Conservation (phyloP, 1,140 invertebrate genomes). For the Drosophila miranda region DNA sequence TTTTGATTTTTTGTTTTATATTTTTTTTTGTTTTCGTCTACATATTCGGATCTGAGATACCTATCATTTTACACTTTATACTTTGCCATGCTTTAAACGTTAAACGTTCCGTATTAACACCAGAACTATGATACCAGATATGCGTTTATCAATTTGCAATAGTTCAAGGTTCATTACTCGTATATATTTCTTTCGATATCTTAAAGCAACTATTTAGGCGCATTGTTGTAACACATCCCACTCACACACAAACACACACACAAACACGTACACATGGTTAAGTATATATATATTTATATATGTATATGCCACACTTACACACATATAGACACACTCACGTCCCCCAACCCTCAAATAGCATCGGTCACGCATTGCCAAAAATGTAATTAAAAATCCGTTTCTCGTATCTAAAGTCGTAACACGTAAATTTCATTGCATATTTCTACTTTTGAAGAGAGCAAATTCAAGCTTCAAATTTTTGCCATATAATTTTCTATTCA, state of each 20-base stretch:
- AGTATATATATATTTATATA: slow-evolving; percentile 24
- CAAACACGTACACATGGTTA: slow-evolving; percentile 20
- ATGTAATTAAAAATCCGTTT: slow-evolving; percentile 21
- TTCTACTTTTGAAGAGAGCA: slow-evolving; percentile 46
- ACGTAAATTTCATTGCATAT: slow-evolving; percentile 30
- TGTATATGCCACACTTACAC: slow-evolving; percentile 27
- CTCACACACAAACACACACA: slow-evolving; percentile 33
- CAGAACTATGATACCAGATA: slow-evolving; percentile 57
- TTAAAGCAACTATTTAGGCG: slow-evolving; percentile 59
- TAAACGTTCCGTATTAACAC: slow-evolving; percentile 68
- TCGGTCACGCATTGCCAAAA: slow-evolving; percentile 77
- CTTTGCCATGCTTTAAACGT: slow-evolving; percentile 72
- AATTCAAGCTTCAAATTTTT: slow-evolving; percentile 37
- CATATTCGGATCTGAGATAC: slow-evolving; percentile 33
- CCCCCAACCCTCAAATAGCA: slow-evolving; percentile 33
- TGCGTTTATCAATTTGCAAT: slow-evolving; percentile 65
- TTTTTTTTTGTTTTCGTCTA: slow-evolving; percentile 37
- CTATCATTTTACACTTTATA: slow-evolving; percentile 42
- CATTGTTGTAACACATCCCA: slow-evolving; percentile 64
- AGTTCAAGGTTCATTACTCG: slow-evolving; percentile 50
- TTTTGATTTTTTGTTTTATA: slow-evolving; percentile 38
- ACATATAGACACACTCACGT: slow-evolving; percentile 29
- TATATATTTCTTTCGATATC: slow-evolving; percentile 58
- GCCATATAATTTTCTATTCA: slow-evolving; percentile 38
- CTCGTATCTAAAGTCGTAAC: slow-evolving; percentile 34